phyloP scores from a whole-genome alignment of 1,140 invertebrate genomes.

The Hesperophylax magnus region DNA sequence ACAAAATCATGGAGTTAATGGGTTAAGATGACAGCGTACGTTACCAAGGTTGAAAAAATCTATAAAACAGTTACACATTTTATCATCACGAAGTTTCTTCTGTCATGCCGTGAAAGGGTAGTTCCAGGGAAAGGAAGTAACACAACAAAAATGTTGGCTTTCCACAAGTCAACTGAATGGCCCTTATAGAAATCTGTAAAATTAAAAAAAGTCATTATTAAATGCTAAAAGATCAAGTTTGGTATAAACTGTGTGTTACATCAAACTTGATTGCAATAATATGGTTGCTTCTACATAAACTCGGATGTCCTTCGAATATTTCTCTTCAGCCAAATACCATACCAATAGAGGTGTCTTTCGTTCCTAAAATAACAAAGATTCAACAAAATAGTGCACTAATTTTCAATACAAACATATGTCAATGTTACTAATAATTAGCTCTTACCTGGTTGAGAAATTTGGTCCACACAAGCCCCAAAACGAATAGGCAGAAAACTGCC shows the following conservation, averaged over 20 bases:
- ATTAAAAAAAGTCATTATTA: background rate
- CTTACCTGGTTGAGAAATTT: slow-evolving; percentile 13
- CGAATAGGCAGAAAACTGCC: background rate
- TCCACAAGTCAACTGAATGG: background rate
- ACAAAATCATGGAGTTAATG: too few relatives aligned
- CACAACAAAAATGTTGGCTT: background rate
- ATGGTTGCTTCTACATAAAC: background rate
- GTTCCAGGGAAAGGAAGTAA: background rate
- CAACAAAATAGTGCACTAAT: background rate
- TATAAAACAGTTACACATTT: too few relatives aligned
- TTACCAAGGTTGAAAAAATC: background rate
- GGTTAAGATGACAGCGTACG: slow-evolving; percentile 13
- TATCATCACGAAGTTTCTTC: too few relatives aligned
- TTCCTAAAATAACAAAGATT: background rate
- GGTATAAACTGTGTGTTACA: background rate
- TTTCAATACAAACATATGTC: background rate
- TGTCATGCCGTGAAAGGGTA: background rate
- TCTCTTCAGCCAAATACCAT: background rate
- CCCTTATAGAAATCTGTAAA: background rate
- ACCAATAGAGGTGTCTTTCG: background rate
- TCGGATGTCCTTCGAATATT: background rate
- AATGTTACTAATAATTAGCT: background rate
- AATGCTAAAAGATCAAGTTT: too few relatives aligned
- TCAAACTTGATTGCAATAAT: background rate
- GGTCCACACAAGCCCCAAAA: background rate